Evolutionary conservation across 2,888 invertebrate genomes (phyloP).

Genomic region (Drosophila eohydei): DNA sequence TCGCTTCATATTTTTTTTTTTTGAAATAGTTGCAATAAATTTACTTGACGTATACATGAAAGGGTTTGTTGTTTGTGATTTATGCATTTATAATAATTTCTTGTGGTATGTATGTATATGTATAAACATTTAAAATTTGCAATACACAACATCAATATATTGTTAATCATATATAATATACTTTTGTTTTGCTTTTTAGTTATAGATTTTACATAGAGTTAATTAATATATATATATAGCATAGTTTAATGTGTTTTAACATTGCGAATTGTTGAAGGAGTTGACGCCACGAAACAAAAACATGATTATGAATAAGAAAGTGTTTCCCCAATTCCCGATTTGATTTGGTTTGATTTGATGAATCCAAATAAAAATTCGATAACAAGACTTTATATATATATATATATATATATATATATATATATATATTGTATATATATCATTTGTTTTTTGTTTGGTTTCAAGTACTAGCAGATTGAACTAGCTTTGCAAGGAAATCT

Average conservation of each 20-base stretch:
- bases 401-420: constrained; percentile 4
- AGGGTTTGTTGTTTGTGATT: constrained; percentile 34
- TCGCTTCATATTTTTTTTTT: constrained; percentile 17
- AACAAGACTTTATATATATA: constrained; percentile 23
- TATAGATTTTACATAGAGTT: constrained; percentile 57
- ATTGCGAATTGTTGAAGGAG: constrained; percentile 33
- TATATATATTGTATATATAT: neutral
- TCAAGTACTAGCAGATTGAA: constrained; percentile 28
- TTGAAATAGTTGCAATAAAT: constrained; percentile 67
- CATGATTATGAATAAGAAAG: constrained; percentile 6
- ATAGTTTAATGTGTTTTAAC: constrained; percentile 44
- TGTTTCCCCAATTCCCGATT: constrained; percentile 9
- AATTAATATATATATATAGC: constrained; percentile 35
- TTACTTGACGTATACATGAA: constrained; percentile 75
- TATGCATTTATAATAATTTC: constrained; percentile 41
- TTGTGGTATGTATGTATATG: constrained; percentile 58
- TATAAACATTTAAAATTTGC: constrained; percentile 79
- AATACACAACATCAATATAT: constrained; percentile 82
- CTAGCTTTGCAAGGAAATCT: constrained; percentile 56
- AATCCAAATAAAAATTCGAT: constrained; percentile 1
- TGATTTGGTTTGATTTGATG: neutral
- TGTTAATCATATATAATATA: constrained; percentile 71
- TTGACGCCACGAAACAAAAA: constrained; percentile 3
- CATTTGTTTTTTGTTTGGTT: constrained; percentile 1
- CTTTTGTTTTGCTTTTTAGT: constrained; percentile 34